A percentile compares a stretch with the other conserved stretches of the same genome.
These are phyloP conservation scores for Onchidella celtica DNA, from an alignment of 2,888 invertebrate genomes.

Conservation along the genomic window DNA sequence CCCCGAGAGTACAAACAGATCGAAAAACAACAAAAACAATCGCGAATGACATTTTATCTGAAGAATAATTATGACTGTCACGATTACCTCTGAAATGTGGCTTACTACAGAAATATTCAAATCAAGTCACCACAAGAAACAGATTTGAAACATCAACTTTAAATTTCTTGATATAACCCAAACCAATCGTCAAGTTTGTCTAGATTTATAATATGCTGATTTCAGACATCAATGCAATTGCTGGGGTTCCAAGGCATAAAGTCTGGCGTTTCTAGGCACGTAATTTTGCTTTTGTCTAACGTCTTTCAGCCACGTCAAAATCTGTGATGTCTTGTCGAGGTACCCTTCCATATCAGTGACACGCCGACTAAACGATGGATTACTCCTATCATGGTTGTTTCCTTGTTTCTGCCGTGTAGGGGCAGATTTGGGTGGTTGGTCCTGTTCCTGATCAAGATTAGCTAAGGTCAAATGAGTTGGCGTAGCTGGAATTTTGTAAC, in stretches of 20 bases:
- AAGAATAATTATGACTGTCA: too few species aligned
- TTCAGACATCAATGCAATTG: slow-evolving; percentile 12
- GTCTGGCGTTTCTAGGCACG: not conserved
- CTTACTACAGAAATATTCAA: too few species aligned
- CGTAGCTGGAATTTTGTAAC: not conserved
- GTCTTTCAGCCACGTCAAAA: slow-evolving; percentile 32
- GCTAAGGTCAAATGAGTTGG: not conserved
- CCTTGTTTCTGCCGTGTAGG: not conserved
- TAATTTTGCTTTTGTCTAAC: not conserved
- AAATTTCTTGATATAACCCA: too few species aligned
- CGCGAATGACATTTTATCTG: too few species aligned
- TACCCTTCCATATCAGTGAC: not conserved
- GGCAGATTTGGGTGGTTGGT: not conserved
- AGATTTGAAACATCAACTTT: too few species aligned
- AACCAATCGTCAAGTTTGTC: too few species aligned
- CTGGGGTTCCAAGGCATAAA: not conserved
- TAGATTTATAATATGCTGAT: too few species aligned
- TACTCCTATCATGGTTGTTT: not conserved
- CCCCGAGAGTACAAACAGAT: too few species aligned
- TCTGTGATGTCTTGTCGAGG: slow-evolving; percentile 34
- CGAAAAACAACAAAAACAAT: too few species aligned
- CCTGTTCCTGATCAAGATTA: not conserved
- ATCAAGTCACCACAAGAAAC: too few species aligned
- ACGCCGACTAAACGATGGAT: not conserved
- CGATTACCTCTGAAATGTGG: too few species aligned